phyloP scores from a whole-genome alignment of 2,113 vertebrate genomes.

The Rana temporaria region DNA sequence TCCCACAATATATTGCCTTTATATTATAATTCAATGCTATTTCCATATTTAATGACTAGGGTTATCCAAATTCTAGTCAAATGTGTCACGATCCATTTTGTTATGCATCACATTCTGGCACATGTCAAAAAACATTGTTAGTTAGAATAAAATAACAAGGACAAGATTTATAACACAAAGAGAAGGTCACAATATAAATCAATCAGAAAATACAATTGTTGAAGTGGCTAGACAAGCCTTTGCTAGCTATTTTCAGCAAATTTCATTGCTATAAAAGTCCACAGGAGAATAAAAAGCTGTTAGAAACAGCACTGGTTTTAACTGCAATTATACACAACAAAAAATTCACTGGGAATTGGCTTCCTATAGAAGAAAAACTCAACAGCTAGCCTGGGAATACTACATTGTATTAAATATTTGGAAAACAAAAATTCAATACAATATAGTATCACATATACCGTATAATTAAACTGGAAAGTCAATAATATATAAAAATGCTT shows the following conservation, averaged over 20 bases:
- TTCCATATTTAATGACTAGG: neutral
- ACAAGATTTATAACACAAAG: neutral
- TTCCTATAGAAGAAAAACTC: no score
- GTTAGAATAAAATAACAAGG: neutral
- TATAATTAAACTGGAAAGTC: no score
- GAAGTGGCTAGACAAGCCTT: neutral
- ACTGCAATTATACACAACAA: no score
- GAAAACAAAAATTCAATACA: no score
- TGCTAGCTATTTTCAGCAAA: neutral
- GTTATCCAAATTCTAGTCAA: neutral
- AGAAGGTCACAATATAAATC: neutral
- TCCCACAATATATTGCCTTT: no score
- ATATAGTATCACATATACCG: no score
- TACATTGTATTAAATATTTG: no score
- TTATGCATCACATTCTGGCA: neutral
- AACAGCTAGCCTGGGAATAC: no score
- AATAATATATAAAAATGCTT: no score
- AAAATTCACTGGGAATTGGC: no score
- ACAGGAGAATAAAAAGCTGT: neutral
- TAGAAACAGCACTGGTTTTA: neutral
- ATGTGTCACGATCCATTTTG: neutral
- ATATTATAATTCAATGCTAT: neutral
- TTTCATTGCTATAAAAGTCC: neutral
- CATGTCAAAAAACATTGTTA: neutral
- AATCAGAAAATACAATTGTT: neutral